Conservation (phyloP, 2,888 invertebrate species). For the Chouioia cunea region DNA sequence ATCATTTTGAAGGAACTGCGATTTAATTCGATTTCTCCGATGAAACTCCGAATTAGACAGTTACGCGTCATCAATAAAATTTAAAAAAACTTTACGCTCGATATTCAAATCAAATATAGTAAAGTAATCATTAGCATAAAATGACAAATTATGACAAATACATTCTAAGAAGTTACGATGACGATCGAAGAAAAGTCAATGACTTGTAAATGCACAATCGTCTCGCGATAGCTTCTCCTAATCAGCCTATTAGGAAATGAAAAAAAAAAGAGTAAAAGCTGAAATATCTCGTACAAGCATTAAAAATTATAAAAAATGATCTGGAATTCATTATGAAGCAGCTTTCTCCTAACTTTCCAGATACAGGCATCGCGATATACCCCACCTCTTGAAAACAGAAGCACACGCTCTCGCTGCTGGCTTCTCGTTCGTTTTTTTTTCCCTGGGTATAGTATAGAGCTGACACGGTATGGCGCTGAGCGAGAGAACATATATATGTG, state of each 20-base stretch:
- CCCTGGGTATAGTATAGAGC: conserved; percentile 12
- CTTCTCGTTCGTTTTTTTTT: conserved; percentile 33
- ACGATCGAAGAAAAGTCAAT: too few relatives aligned
- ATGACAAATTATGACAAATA: too few relatives aligned
- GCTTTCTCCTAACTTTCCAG: conserved; percentile 1
- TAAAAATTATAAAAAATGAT: conserved; percentile 25
- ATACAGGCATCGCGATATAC: conserved; percentile 25
- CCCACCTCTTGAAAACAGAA: conserved; percentile 31
- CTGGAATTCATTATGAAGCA: conserved; percentile 18
- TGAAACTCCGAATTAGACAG: too few relatives aligned
- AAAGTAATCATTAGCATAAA: too few relatives aligned
- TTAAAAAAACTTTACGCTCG: too few relatives aligned
- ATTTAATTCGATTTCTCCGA: too few relatives aligned
- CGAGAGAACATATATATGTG: conserved; percentile 31
- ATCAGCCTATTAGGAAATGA: not conserved
- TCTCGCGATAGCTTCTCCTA: too few relatives aligned
- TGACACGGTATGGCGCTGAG: conserved; percentile 32
- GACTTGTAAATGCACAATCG: too few relatives aligned
- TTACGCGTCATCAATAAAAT: too few relatives aligned
- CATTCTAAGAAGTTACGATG: too few relatives aligned
- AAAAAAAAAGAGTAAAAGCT: not conserved
- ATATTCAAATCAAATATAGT: too few relatives aligned
- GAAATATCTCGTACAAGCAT: not conserved
- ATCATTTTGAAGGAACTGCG: too few relatives aligned
- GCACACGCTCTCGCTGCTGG: conserved; percentile 46